phyloP scores from a whole-genome alignment of 2,113 vertebrate species.

The Lasiurus cinereus region DNA sequence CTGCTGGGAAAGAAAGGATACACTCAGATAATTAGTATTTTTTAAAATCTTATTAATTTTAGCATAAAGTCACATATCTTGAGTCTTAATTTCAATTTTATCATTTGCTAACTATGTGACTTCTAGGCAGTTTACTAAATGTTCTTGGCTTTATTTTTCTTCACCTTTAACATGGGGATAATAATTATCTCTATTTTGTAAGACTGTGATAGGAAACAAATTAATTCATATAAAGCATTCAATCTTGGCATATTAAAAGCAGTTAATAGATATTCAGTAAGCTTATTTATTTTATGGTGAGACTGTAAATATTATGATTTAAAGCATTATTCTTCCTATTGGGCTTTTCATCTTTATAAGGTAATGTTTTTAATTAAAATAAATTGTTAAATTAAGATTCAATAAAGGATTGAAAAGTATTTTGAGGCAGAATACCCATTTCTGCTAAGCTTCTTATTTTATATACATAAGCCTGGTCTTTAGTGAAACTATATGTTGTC shows the following conservation, averaged over 20 bases:
- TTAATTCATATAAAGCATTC: not conserved
- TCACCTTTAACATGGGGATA: slow-evolving; percentile 34
- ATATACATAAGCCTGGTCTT: not conserved
- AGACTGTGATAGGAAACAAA: not conserved
- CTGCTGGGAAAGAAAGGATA: not conserved
- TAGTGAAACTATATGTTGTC: not conserved
- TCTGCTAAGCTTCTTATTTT: not conserved
- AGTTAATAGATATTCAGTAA: not conserved
- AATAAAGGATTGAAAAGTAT: not conserved
- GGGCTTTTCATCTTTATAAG: not conserved
- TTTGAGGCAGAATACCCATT: not conserved
- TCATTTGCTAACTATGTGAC: not conserved
- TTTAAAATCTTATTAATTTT: not conserved
- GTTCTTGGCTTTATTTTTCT: slow-evolving; percentile 42
- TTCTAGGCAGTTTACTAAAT: not conserved
- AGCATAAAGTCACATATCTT: not conserved
- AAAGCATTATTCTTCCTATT: not conserved
- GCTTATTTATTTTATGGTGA: not conserved
- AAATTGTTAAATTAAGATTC: not conserved
- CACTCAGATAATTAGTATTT: not conserved
- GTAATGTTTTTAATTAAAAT: not conserved
- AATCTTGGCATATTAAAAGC: not conserved
- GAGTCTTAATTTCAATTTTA: not conserved
- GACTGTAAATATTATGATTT: not conserved
- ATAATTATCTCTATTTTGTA: not conserved